Evolutionary conservation across 2,113 vertebrate species (phyloP).

Genomic region (Mastomys natalensis): DNA sequence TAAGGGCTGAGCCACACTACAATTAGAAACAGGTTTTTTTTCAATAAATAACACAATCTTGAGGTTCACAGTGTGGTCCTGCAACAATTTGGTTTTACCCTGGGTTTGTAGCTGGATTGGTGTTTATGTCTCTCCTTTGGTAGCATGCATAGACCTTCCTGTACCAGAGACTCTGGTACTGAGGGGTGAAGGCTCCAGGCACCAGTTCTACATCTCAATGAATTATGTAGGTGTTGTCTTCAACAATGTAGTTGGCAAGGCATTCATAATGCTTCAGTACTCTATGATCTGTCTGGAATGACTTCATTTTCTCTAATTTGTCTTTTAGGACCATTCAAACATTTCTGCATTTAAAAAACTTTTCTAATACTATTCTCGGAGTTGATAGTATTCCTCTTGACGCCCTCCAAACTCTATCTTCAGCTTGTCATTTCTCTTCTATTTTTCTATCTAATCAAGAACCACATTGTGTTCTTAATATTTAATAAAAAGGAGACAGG

Average conservation of each 20-base stretch:
- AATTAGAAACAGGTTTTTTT: no score
- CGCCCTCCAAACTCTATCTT: neutral
- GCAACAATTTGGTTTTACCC: neutral
- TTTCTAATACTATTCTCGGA: neutral
- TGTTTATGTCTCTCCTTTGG: neutral
- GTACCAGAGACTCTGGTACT: neutral
- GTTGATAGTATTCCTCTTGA: neutral
- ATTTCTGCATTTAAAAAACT: neutral
- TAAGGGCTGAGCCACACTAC: no score
- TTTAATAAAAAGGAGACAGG: neutral
- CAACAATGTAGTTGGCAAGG: neutral
- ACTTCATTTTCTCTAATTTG: neutral
- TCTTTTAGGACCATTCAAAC: neutral
- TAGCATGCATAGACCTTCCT: neutral
- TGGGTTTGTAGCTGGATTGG: neutral
- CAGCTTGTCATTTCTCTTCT: neutral
- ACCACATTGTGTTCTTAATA: neutral
- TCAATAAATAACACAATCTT: no score
- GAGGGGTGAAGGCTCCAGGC: neutral
- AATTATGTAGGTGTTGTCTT: neutral
- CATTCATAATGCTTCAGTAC: neutral
- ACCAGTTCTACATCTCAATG: neutral
- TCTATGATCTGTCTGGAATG: neutral
- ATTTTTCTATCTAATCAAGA: slow-evolving; percentile 2
- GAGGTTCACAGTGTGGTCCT: no score